Percentiles rank a stretch among this genome's conserved stretches.
phyloP scores from a whole-genome alignment of 2,888 invertebrate species.

The Anthoptus insignis region DNA sequence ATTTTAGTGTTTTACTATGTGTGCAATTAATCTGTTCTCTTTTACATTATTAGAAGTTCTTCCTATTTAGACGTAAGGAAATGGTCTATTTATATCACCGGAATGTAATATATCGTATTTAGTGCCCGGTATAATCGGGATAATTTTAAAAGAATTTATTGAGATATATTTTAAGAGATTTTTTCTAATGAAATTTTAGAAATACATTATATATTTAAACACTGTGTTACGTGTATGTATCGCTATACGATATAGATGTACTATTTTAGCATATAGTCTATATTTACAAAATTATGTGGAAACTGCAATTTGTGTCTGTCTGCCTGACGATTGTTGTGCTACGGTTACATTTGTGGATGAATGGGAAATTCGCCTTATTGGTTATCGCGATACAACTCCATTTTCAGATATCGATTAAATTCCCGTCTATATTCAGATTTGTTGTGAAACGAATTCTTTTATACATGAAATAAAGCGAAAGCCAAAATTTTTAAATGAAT shows the following conservation, averaged over 20 bases:
- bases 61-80: slow-evolving; percentile 80
- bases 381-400: too few species aligned
- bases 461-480: too few species aligned
- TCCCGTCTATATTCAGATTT: too few species aligned
- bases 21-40: slow-evolving; percentile 82
- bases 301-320: slow-evolving; percentile 69
- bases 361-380: too few species aligned
- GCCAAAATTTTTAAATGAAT: too few species aligned
- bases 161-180: slow-evolving; percentile 86
- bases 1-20: slow-evolving; percentile 72
- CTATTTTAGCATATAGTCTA: slow-evolving; percentile 63
- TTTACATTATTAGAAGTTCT: slow-evolving; percentile 77
- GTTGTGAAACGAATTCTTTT: too few species aligned
- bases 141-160: slow-evolving; percentile 69
- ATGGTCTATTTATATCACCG: slow-evolving; percentile 80
- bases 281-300: slow-evolving; percentile 60
- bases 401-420: too few species aligned
- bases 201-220: slow-evolving; percentile 66
- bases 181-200: slow-evolving; percentile 80
- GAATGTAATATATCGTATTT: slow-evolving; percentile 70
- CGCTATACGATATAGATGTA: slow-evolving; percentile 74
- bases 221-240: slow-evolving; percentile 81
- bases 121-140: slow-evolving; percentile 62
- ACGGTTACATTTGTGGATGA: too few species aligned
- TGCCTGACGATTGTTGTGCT: slow-evolving; percentile 60